Base-by-base conservation (phyloP, 2,797 vertebrate species). In the Thripadectes ignobilis region DNA sequence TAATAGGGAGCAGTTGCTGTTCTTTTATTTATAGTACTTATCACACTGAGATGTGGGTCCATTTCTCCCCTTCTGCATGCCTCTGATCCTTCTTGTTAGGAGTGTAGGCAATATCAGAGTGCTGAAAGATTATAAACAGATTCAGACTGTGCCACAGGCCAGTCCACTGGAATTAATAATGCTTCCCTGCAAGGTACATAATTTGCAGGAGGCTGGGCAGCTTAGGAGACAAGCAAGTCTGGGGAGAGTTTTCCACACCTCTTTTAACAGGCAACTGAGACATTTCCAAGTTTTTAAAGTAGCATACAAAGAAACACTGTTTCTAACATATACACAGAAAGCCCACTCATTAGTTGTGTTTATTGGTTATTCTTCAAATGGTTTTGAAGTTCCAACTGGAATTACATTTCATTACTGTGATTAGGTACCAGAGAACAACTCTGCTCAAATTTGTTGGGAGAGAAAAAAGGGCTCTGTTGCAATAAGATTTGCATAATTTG, bases 151-250 rank as follows among this genome's bases (percentile, higher is more conserved):
- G 90, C 78, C 77, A 94, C 90, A 96, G 68, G 88, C 82, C 92
- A 93, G 85, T 90, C 91, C 88, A 77, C 93, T 96, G 95, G 86
- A 97, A 97, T 94, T 95, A 97, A 97, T 91, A 94, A 93, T 66
- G 84, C 29, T 94, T 85, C 94, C 79, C 84, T 78, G 46, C 62
- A 92, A 96, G 84, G 84, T 67, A 93, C 39, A 14, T 61, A 72
- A 89, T 86, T 91, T 83, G 66, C 59, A 88, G 91, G 75, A 95
- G 72, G 86, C 68, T 73, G 46, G 24, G 68, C 15, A 2, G 27
- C 22, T 89, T 63, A 45, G 51, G 49, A 89, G 78, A 80, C 80
- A 88, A 27, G 69, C 69, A 66, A 51, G 62, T 32, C 95, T 92
- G 91, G 9, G 6, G 46, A 83, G 59, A 87, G 66, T 94, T 90